Evolutionary conservation across 2,113 vertebrate genomes (phyloP), one percentile per base, ranked within the genome.

Genomic region (Petrocephalus zakoni): DNA sequence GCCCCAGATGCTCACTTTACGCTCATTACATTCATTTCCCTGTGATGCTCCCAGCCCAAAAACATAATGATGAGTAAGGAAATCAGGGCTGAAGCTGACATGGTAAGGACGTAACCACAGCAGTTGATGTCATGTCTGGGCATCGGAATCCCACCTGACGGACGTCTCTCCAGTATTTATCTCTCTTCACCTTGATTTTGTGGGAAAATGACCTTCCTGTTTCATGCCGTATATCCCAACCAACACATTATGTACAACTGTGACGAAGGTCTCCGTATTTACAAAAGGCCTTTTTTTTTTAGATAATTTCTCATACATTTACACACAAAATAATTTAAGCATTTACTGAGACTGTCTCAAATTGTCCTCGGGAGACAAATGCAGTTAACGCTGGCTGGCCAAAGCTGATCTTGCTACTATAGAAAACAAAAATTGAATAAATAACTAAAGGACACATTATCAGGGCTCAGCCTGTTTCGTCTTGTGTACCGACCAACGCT

Each of bases 171-270:
- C 95, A 95, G 95, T 95, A 95, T 96, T 87, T 86, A 22, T 86
- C 53, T 55, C 13, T 85, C 37, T 87, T 58, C 49, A 55, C 51
- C 61, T 64, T 85, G 51, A 85, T 53, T 72, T 49, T 86, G 22
- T 93, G 95, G 96, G 95, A 96, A 96, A 96, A 96, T 96, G 94
- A 96, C 96, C 96, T 96, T 96, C 96, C 95, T 95, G 94, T 94
- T 95, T 96, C 96, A 96, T 97, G 96, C 96, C 95, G 96, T 95
- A 96, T 95, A 96, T 95, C 96, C 96, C 96, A 96, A 96, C 96
- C 90, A 94, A 96, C 96, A 96, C 96, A 95, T 94, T 96, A 97
- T 96, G 96, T 96, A 97, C 96, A 96, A 94, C 42, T 83, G 8
- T 49, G 42, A 47, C 19, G 7, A n/a, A 4, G 21, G 81, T n/a